Evolutionary conservation across 2,113 vertebrate species (phyloP).

Genomic region (Toxostoma redivivum): DNA sequence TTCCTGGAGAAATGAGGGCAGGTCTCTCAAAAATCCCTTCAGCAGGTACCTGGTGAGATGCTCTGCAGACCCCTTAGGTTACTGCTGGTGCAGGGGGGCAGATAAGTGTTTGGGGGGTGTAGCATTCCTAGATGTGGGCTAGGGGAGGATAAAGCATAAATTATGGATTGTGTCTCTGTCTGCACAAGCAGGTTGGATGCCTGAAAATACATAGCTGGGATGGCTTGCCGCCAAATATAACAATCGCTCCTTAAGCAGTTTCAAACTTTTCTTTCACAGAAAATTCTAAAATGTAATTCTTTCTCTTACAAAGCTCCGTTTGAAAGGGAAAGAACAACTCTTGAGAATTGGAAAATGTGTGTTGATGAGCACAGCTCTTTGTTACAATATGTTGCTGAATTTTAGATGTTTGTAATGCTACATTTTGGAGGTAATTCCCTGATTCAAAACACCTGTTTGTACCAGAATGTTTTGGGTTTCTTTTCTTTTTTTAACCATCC

Average conservation of each 20-base stretch:
- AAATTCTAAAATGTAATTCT: not conserved
- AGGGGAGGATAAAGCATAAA: not conserved
- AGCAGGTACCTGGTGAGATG: not conserved
- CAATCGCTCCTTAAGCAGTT: not conserved
- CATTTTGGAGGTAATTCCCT: not conserved
- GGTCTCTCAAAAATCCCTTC: not conserved
- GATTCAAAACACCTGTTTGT: conserved; percentile 7
- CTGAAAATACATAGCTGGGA: not conserved
- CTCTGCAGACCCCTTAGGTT: not conserved
- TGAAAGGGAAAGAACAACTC: not conserved
- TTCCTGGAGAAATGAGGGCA: not conserved
- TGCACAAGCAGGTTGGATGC: not conserved
- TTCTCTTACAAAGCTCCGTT: not conserved
- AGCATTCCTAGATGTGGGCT: not conserved
- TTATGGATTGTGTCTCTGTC: not conserved
- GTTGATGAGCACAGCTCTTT: not conserved
- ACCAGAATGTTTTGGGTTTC: conserved; percentile 2
- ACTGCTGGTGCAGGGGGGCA: not conserved
- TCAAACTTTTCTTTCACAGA: not conserved
- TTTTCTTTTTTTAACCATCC: not conserved
- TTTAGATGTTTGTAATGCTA: not conserved
- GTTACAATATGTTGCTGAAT: not conserved
- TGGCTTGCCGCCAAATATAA: not conserved
- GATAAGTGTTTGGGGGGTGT: not conserved
- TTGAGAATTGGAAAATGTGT: not conserved